Conservation (phyloP, 2,888 invertebrate genomes). For the Bedellia somnulentella region DNA sequence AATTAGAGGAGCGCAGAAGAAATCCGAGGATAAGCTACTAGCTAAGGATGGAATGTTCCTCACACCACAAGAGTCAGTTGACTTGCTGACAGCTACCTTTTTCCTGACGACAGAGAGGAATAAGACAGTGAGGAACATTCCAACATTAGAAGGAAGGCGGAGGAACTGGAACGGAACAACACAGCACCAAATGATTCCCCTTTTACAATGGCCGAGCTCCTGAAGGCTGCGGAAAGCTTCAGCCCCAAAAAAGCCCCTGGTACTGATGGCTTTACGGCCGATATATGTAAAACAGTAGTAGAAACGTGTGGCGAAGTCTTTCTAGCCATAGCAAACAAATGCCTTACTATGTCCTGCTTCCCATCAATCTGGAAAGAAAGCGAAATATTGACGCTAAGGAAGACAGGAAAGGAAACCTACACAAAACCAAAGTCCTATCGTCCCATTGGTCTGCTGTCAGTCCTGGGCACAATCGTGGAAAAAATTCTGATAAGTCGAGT, state of each 20-base stretch:
- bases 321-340: constrained; percentile 4
- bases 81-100: constrained; percentile 4
- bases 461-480: constrained; percentile 5
- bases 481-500: constrained; percentile 5
- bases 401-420: constrained; percentile 7
- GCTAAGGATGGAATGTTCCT: not conserved
- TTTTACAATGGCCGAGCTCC: constrained; percentile 4
- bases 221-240: not conserved
- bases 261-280: no score
- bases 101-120: constrained; percentile 1
- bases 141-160: not conserved
- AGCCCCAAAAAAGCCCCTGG: constrained; percentile 8
- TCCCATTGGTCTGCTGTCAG: constrained; percentile 4
- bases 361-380: no score
- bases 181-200: constrained; percentile 1
- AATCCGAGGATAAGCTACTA: not conserved
- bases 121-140: not conserved
- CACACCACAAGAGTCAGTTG: not conserved
- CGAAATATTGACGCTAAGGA: no score
- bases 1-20: not conserved
- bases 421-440: constrained; percentile 2
- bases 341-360: constrained; percentile 5
- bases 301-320: not conserved
- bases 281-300: constrained; percentile 4
- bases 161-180: not conserved